Conservation (phyloP, 2,888 invertebrate species). For the Strigamia crassipes region DNA sequence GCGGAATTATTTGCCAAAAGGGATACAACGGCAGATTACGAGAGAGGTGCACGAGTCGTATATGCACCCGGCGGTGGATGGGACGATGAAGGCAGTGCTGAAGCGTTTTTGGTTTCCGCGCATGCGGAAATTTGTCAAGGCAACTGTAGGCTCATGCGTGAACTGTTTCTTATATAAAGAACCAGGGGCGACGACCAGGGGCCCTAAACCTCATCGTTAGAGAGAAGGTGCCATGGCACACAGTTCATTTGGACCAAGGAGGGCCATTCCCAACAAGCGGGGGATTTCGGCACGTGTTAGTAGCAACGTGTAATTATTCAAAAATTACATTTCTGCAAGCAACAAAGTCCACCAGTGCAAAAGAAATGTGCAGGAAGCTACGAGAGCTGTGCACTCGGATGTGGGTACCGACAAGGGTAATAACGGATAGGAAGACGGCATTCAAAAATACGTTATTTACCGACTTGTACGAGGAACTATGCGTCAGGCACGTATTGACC, state of each 20-base stretch:
- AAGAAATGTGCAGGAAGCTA: neutral
- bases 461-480: no score
- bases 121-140: no score
- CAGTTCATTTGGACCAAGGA: neutral
- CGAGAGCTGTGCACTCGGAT: neutral
- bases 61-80: neutral
- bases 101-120: no score
- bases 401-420: constrained; percentile 41
- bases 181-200: neutral
- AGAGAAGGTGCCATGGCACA: neutral
- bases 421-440: constrained; percentile 35
- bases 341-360: neutral
- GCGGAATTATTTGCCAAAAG: neutral
- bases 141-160: neutral
- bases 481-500: no score
- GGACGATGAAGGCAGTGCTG: no score
- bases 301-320: neutral
- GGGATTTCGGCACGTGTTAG: neutral
- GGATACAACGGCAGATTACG: neutral
- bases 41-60: neutral
- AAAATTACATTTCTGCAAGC: neutral
- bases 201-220: neutral
- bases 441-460: constrained; percentile 23
- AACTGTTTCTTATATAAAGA: neutral
- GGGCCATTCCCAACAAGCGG: constrained; percentile 24